A percentile compares a stretch with the other conserved stretches of the same genome.
Evolutionary conservation across 1,140 invertebrate species (phyloP).

Genomic region (Temnothorax longispinosus): DNA sequence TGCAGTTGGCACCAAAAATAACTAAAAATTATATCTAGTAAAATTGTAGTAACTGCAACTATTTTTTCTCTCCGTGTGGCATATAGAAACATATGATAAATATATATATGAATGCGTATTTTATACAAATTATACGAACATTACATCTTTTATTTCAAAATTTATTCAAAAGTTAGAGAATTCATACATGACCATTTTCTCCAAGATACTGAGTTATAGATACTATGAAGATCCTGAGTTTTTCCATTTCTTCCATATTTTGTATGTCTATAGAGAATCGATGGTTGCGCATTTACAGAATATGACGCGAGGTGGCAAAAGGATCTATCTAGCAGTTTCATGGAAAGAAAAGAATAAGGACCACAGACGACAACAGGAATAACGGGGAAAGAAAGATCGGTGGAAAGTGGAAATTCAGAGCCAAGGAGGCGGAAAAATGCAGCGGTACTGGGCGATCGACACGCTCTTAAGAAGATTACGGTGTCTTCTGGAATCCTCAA

Average conservation of each 20-base stretch:
- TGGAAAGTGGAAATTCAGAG: slow-evolving; percentile 74
- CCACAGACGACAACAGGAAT: slow-evolving; percentile 53
- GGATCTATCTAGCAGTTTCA: slow-evolving; percentile 22
- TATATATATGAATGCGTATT: no score
- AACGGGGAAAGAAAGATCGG: slow-evolving; percentile 59
- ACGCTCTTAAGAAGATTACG: slow-evolving; percentile 77
- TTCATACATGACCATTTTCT: neutral
- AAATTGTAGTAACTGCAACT: no score
- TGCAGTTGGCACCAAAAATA: no score
- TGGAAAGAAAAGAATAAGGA: no score
- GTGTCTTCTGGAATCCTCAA: slow-evolving; percentile 24
- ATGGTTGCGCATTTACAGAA: slow-evolving; percentile 25
- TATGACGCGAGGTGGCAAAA: slow-evolving; percentile 19
- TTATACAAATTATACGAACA: neutral
- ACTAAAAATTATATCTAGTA: no score
- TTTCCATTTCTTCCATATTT: neutral
- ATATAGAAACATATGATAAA: no score
- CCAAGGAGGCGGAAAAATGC: slow-evolving; percentile 75
- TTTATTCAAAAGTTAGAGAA: neutral
- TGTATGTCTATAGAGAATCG: neutral
- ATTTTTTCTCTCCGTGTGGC: no score
- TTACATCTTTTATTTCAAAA: neutral
- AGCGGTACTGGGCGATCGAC: slow-evolving; percentile 70
- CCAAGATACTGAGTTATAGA: neutral
- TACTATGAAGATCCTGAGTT: neutral